Base-by-base conservation (phyloP, 2,888 invertebrate genomes). In the Hyppa rectilinea region DNA sequence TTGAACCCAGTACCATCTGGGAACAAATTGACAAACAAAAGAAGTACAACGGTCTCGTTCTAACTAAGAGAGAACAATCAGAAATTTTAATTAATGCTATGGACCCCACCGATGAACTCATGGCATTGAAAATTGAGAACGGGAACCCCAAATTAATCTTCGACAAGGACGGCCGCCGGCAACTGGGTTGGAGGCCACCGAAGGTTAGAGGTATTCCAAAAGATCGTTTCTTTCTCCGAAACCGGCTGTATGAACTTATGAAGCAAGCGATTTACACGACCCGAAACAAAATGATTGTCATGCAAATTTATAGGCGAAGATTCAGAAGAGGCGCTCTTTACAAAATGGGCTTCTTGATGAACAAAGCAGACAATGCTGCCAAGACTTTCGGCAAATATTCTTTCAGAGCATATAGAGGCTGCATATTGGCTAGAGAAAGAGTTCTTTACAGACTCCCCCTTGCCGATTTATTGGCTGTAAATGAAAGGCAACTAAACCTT, bases 291-390 rank as follows among this genome's bases (percentile, higher is more conserved):
- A 88, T 94, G 91, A 75, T 88, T 0, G 59, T 88, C 0, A 92
- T 93, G 94, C 93, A 93, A 65, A 23, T 68, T 0, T 17, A 85
- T 1, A 83, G 93, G 40, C 56, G 71, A 0, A 85, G 84, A 34
- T 89, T 89, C 55, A 81, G 61, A 0, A 45, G 67, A 0, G 66
- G 72, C 0, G 64, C 88, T 0, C 56, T 93, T 0, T 94, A 92
- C 72, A 93, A 90, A 82, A 92, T 94, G 93, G 94, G 94, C 0
- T 93, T 88, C 29, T 52, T 94, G 7, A 87, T 88, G 40, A 87
- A 89, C 40, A 93, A 91, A 78, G 87, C 89, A 0, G 94, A 94
- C 31, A 83, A 78, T 0, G 83, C 86, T 0, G 86, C 86, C 6
- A 92, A 89, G 34, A 83, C 74, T 0, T 91, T 91, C 20, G 68